Base-by-base conservation (phyloP, 2,797 vertebrate genomes). In the Ambastaia sidthimunki region DNA sequence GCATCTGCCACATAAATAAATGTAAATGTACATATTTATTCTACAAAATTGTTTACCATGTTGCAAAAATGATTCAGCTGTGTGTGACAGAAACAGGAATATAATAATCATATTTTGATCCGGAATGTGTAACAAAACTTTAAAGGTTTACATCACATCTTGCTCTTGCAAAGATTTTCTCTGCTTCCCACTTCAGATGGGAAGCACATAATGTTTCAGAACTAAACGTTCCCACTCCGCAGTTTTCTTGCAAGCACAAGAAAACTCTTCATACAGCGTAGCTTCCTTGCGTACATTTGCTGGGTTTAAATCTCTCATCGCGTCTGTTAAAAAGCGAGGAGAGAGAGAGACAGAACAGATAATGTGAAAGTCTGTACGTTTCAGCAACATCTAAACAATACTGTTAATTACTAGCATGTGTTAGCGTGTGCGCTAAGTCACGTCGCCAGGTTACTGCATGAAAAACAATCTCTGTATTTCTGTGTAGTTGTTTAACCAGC, bases 171-270 rank as follows among this genome's bases (percentile, higher is more conserved):
- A 54, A 37, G 4, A 50, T 23, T n/a, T 67, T 63, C 23, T 62
- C 63, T 25, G 19, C 54, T 48, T 84, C n/a, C 3, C 2, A 57
- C 52, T 69, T 73, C 12, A 23, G n/a, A 71, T 6, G 4, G 59
- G 71, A 66, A 50, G 21, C 7, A 60, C 41, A 12, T 3, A 41
- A 63, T 10, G 57, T 41, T 34, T 31, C 34, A 31, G 67, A 76
- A 70, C 44, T 21, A 48, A 71, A 70, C 31, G 31, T 80, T 83
- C 66, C 62, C 67, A 68, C 69, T 55, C 28, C 21, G 23, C 23
- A 62, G 67, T 13, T 25, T 10, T 81, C 37, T 66, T 3, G 23
- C 28, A 63, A 25, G 62, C 70, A 34, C 11, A n/a, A n/a, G n/a
- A n/a, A n/a, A n/a, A 21, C 10, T 54, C 80, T 82, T 59, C 41